phyloP scores from a whole-genome alignment of 2,888 invertebrate species.

The Phania funesta region DNA sequence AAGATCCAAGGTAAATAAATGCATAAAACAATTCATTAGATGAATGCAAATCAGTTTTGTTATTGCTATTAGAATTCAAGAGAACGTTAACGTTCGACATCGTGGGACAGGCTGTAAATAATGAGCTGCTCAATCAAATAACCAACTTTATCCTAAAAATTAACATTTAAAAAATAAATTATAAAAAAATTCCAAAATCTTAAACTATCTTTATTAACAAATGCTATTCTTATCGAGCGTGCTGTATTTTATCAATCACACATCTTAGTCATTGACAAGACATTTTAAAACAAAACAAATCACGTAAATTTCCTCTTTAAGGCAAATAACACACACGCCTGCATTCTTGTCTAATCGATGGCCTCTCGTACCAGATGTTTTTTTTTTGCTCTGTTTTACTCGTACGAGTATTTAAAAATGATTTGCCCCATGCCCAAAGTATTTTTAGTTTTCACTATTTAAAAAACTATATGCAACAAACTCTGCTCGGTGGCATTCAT shows the following conservation, averaged over 20 bases:
- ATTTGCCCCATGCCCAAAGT: slow-evolving; percentile 1
- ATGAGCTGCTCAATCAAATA: no score
- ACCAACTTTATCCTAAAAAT: no score
- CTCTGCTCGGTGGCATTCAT: background rate
- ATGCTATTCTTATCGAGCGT: background rate
- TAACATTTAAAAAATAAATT: no score
- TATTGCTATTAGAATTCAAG: no score
- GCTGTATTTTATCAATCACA: background rate
- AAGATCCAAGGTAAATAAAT: no score
- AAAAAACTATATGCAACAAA: background rate
- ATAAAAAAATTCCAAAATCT: background rate
- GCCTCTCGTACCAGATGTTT: slow-evolving; percentile 39
- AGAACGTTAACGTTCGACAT: no score
- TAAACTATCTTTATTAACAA: background rate
- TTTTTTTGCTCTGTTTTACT: slow-evolving; percentile 15
- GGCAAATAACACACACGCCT: slow-evolving; percentile 44
- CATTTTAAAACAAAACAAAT: slow-evolving; percentile 23
- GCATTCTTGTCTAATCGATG: slow-evolving; percentile 32
- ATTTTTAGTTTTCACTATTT: slow-evolving; percentile 55
- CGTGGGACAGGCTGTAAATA: no score
- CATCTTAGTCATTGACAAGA: background rate
- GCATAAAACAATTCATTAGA: no score
- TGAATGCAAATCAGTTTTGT: no score
- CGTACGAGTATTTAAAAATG: background rate
- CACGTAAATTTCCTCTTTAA: slow-evolving; percentile 33